Evolutionary conservation across 2,113 vertebrate species (phyloP).

Genomic region (Orthonyx spaldingii): DNA sequence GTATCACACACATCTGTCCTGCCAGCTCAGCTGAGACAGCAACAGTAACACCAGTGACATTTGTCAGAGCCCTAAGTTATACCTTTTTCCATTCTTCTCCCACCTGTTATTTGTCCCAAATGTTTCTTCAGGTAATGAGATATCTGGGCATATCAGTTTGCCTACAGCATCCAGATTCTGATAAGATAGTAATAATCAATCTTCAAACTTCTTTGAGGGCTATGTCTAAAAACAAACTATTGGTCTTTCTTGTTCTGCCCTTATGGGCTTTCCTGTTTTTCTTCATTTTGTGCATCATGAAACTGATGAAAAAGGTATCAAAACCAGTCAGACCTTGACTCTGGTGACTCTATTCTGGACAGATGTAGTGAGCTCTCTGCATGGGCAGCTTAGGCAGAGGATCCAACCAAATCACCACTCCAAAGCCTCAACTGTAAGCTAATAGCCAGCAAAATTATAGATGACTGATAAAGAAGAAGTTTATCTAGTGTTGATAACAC

Average conservation of each 20-base stretch:
- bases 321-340: neutral
- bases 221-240: neutral
- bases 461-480: neutral
- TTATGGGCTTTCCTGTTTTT: neutral
- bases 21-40: neutral
- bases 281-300: neutral
- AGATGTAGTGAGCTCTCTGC: neutral
- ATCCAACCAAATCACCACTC: neutral
- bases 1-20: fast-evolving
- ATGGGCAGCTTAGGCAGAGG: neutral
- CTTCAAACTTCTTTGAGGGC: neutral
- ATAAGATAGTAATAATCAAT: neutral
- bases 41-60: neutral
- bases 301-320: no score
- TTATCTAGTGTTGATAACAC: neutral
- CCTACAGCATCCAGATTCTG: neutral
- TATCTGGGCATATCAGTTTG: neutral
- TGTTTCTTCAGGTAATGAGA: neutral
- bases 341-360: neutral
- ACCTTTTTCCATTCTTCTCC: neutral
- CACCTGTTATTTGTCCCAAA: neutral
- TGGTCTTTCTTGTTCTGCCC: neutral
- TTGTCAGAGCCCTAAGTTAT: neutral
- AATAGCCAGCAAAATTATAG: neutral
- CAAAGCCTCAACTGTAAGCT: neutral